Evolutionary conservation across 2,888 invertebrate genomes (phyloP).

Genomic region (Sericinus montela): DNA sequence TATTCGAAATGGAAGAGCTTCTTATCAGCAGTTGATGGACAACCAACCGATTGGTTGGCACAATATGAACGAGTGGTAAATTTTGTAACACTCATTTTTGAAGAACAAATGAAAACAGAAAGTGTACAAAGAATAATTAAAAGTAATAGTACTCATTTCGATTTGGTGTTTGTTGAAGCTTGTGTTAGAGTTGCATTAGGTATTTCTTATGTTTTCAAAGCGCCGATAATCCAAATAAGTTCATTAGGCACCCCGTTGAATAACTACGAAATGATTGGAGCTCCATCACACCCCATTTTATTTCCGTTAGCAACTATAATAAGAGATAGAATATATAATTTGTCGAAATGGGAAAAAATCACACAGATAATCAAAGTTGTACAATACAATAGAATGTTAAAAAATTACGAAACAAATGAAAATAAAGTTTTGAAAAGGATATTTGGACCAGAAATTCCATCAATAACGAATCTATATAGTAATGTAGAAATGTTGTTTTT

Average conservation of each 20-base stretch:
- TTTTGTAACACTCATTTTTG: slow-evolving; percentile 15
- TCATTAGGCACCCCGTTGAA: slow-evolving; percentile 27
- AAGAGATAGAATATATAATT: slow-evolving; percentile 12
- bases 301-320: slow-evolving; percentile 27
- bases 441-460: slow-evolving; percentile 28
- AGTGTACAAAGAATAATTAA: slow-evolving; percentile 32
- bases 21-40: not conserved
- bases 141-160: slow-evolving; percentile 27
- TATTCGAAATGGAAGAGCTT: slow-evolving; percentile 1
- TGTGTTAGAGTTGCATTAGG: slow-evolving; percentile 22
- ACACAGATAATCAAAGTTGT: not conserved
- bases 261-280: slow-evolving; percentile 26
- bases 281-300: slow-evolving; percentile 31
- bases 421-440: slow-evolving; percentile 23
- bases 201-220: slow-evolving; percentile 33
- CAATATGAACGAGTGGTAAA: not conserved
- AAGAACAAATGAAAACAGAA: slow-evolving; percentile 25
- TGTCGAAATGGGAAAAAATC: slow-evolving; percentile 12
- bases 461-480: slow-evolving; percentile 26
- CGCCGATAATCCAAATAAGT: slow-evolving; percentile 36
- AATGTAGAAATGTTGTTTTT: slow-evolving; percentile 43
- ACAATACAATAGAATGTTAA: not conserved
- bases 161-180: slow-evolving; percentile 36
- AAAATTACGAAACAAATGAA: slow-evolving; percentile 15
- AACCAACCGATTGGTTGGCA: not conserved